phyloP scores from a whole-genome alignment of 1,140 invertebrate species.

The Scaptodrosophila lebanonensis region DNA sequence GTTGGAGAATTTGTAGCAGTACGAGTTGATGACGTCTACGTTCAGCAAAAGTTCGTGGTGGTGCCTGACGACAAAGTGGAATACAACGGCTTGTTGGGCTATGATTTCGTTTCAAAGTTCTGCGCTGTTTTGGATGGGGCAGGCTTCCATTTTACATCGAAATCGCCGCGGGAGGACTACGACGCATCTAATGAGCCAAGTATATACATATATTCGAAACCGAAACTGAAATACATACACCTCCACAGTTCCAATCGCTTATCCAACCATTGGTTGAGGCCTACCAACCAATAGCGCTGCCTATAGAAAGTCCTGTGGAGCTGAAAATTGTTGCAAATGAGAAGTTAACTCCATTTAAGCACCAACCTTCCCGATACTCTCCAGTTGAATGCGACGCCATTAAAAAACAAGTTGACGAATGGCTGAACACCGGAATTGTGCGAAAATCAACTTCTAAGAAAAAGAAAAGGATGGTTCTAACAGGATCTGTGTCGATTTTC shows the following conservation, averaged over 20 bases:
- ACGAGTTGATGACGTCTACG: slow-evolving; percentile 5
- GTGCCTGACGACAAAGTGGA: slow-evolving; percentile 8
- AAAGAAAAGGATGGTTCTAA: too few relatives aligned
- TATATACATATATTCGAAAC: neutral
- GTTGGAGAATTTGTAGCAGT: slow-evolving; percentile 7
- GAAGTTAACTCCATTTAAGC: neutral
- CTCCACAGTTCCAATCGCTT: slow-evolving; percentile 3
- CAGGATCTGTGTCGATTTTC: too few relatives aligned
- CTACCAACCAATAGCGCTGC: neutral
- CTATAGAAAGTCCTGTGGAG: neutral
- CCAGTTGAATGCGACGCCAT: neutral
- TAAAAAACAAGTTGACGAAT: too few relatives aligned
- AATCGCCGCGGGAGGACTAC: neutral
- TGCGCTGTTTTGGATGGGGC: neutral
- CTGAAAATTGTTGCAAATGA: neutral
- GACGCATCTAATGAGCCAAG: slow-evolving; percentile 2
- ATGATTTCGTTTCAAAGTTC: slow-evolving; percentile 8
- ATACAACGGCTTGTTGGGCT: slow-evolving; percentile 3
- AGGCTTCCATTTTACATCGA: neutral
- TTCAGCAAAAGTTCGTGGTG: slow-evolving; percentile 9
- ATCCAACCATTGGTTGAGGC: slow-evolving; percentile 2
- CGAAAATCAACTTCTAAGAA: too few relatives aligned
- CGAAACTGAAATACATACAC: neutral
- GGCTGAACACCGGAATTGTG: too few relatives aligned
- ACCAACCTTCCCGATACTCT: slow-evolving; percentile 1